These are phyloP conservation scores for Caenorhabditis brenneri DNA, from an alignment of 1,140 invertebrate species.

Conservation along the genomic window DNA sequence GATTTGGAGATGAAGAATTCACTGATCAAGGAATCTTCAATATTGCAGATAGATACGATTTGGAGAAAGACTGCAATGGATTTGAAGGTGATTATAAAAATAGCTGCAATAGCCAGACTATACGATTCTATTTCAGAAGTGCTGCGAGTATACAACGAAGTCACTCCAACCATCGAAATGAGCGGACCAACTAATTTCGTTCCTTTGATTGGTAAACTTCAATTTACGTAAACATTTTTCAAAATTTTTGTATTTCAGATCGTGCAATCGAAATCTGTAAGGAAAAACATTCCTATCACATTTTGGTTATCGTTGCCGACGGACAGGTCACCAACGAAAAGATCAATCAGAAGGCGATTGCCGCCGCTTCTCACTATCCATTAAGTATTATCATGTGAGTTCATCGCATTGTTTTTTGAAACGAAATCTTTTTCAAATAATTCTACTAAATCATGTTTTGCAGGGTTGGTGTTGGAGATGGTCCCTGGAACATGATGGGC, in stretches of 20 bases:
- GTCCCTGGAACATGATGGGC: constrained; percentile 75
- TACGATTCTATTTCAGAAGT: constrained; percentile 64
- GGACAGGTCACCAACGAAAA: constrained; percentile 73
- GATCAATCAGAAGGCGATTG: constrained; percentile 73
- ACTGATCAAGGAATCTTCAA: constrained; percentile 72
- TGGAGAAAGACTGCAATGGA: constrained; percentile 65
- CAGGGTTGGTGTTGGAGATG: constrained; percentile 75
- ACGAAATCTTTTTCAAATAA: constrained; percentile 14
- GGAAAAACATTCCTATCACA: constrained; percentile 70
- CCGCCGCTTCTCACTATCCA: constrained; percentile 74
- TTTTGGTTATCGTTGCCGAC: constrained; percentile 72
- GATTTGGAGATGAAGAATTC: constrained; percentile 73
- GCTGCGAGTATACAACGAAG: constrained; percentile 68
- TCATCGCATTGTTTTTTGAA: too few relatives aligned
- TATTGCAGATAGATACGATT: constrained; percentile 64
- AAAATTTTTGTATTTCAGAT: not conserved
- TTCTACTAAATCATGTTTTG: constrained; percentile 22
- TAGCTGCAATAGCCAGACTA: not conserved
- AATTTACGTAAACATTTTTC: not conserved
- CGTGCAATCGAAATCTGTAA: constrained; percentile 73
- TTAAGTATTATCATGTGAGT: constrained; percentile 74
- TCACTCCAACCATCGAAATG: constrained; percentile 70
- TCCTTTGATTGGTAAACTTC: constrained; percentile 73
- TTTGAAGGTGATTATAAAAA: constrained; percentile 63
- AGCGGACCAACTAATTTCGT: constrained; percentile 73